These are phyloP conservation scores for Capreolus pygargus DNA, from an alignment of 2,113 vertebrate genomes.

Conservation along the genomic window DNA sequence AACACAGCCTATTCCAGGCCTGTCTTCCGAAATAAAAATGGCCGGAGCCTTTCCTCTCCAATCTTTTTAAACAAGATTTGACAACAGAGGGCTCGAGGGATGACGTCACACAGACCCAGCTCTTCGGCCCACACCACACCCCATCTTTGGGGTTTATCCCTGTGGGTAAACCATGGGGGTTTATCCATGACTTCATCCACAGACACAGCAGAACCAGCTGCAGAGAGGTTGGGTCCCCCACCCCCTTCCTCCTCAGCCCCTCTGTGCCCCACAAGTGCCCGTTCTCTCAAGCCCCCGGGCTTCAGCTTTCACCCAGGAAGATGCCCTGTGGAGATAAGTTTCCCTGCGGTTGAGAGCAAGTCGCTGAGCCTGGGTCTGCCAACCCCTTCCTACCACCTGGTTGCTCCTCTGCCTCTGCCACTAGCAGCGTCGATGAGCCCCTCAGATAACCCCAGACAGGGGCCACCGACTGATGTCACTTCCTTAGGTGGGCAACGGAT, in stretches of 20 bases:
- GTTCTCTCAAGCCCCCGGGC: background rate
- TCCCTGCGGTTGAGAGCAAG: background rate
- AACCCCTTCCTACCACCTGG: background rate
- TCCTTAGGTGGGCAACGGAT: background rate
- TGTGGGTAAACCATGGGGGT: background rate
- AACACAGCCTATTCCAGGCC: background rate
- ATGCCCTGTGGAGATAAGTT: constrained; percentile 44
- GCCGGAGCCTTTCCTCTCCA: background rate
- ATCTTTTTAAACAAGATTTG: background rate
- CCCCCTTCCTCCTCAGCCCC: background rate
- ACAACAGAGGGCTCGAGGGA: background rate
- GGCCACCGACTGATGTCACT: background rate
- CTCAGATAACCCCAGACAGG: constrained; percentile 48
- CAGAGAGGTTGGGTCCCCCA: background rate
- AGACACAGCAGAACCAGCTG: background rate
- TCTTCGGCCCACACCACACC: background rate
- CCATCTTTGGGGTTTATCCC: background rate
- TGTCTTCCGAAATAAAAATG: background rate
- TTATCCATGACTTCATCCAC: background rate
- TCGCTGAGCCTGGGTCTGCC: background rate
- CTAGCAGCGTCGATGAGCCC: constrained; percentile 4
- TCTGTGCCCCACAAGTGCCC: background rate
- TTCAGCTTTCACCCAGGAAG: background rate
- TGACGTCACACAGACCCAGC: background rate
- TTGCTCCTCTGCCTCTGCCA: background rate